Conservation (phyloP, 2,888 invertebrate species). For the Enchytraeus crypticus region DNA sequence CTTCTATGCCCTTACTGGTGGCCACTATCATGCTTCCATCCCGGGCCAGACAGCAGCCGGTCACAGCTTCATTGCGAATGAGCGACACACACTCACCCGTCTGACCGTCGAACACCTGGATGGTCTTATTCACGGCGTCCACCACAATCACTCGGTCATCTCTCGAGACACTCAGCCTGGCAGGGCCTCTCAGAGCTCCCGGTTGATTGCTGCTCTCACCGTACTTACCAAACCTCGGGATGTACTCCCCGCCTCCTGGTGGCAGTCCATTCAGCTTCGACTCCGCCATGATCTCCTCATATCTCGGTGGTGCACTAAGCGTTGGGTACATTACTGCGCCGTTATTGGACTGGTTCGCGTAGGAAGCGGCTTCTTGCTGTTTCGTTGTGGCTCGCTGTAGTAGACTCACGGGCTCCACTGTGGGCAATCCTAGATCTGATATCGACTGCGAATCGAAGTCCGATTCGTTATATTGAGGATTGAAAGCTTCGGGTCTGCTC, state of each 20-base stretch:
- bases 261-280: not conserved
- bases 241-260: not conserved
- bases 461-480: not conserved
- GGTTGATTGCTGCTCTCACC: constrained; percentile 12
- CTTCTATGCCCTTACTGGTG: not conserved
- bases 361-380: not conserved
- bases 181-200: constrained; percentile 11
- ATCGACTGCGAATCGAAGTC: not conserved
- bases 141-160: constrained; percentile 6
- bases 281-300: constrained; percentile 1
- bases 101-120: constrained; percentile 11
- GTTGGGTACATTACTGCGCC: constrained; percentile 3
- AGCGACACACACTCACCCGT: constrained; percentile 14
- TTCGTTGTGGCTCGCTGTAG: not conserved
- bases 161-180: constrained; percentile 8
- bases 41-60: not conserved
- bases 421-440: not conserved
- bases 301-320: not conserved
- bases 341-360: not conserved
- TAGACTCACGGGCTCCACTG: not conserved
- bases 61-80: constrained; percentile 8
- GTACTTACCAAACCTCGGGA: constrained; percentile 11
- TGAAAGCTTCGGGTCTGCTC: not conserved
- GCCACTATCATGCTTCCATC: not conserved
- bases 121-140: not conserved